Conservation (phyloP, 2,113 vertebrate species). For the Melanerpes aurifrons region DNA sequence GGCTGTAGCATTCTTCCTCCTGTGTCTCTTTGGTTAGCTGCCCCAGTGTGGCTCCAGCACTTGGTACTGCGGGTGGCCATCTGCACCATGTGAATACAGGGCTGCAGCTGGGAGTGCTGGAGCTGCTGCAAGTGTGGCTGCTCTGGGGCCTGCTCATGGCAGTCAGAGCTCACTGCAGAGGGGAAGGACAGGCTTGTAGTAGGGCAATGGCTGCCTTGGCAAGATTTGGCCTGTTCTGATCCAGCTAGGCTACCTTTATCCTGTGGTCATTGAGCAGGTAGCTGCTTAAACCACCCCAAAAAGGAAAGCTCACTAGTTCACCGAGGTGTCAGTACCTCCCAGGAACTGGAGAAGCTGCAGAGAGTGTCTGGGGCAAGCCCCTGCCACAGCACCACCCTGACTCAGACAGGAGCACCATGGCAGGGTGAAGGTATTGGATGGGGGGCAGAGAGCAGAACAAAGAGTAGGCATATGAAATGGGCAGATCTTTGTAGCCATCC, state of each 20-base stretch:
- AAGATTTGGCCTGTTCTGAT: background rate
- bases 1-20: background rate
- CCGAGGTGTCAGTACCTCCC: background rate
- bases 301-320: background rate
- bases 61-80: background rate
- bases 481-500: background rate
- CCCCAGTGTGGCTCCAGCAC: fast-evolving
- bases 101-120: fast-evolving
- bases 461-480: background rate
- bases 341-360: background rate
- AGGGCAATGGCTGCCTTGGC: background rate
- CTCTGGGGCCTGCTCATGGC: background rate
- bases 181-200: too few relatives aligned
- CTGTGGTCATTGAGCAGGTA: background rate
- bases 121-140: fast-evolving
- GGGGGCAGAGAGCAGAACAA: fast-evolving
- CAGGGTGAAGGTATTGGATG: background rate
- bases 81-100: fast-evolving
- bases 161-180: too few relatives aligned
- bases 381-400: fast-evolving
- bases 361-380: background rate
- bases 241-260: background rate
- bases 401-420: fast-evolving
- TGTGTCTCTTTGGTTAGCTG: background rate
- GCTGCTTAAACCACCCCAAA: background rate